Evolutionary conservation across 2,113 vertebrate genomes (phyloP).

Genomic region (Chamaetylas fuelleborni): DNA sequence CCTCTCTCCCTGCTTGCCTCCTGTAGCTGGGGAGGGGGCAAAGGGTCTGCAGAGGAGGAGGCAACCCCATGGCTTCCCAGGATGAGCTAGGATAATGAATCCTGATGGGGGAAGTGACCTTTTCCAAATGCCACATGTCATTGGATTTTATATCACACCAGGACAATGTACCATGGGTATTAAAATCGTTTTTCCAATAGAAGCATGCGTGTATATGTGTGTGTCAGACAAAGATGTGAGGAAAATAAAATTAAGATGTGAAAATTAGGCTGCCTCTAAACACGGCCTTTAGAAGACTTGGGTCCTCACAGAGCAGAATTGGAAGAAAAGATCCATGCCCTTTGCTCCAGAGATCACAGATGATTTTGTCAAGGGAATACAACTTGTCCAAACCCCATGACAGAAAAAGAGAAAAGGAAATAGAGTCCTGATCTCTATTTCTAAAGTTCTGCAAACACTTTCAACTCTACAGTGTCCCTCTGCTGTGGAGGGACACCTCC

Average conservation of each 20-base stretch:
- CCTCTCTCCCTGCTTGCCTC: not conserved
- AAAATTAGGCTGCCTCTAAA: conserved; percentile 49
- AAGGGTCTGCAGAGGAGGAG: not conserved
- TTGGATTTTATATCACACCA: conserved; percentile 98
- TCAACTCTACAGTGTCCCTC: not conserved
- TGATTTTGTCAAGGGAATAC: not conserved
- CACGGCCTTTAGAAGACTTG: not conserved
- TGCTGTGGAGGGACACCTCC: not conserved
- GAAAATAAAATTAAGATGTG: conserved; percentile 65
- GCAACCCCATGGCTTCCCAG: conserved; percentile 54
- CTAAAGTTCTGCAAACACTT: not conserved
- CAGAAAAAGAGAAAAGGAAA: not conserved
- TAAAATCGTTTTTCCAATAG: conserved; percentile 97
- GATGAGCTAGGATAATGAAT: conserved; percentile 81
- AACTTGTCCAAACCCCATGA: not conserved
- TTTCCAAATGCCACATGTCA: conserved; percentile 99
- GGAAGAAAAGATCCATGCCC: not conserved
- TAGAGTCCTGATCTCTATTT: not conserved
- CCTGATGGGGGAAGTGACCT: conserved; percentile 94
- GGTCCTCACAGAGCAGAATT: not conserved
- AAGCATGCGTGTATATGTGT: conserved; percentile 77
- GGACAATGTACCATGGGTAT: conserved; percentile 98
- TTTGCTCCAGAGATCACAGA: not conserved
- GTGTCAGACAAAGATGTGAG: conserved; percentile 70
- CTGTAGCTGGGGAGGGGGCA: not conserved